phyloP scores from a whole-genome alignment of 2,113 vertebrate genomes.

The Capricornis sumatraensis region DNA sequence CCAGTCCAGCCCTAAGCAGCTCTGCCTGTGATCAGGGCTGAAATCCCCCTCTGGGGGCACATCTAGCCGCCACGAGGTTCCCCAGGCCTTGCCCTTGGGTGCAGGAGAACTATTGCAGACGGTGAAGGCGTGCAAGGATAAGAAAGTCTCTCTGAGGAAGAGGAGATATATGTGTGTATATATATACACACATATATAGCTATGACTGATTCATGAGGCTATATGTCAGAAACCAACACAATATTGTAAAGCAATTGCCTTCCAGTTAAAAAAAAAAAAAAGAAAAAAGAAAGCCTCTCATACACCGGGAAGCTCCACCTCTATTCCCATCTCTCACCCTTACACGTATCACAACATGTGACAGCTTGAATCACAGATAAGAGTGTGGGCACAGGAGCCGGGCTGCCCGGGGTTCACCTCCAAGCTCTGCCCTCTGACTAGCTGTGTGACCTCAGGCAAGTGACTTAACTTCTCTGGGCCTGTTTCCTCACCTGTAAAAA shows the following conservation, averaged over 20 bases:
- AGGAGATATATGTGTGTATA: neutral
- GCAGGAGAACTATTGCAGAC: neutral
- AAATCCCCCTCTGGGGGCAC: neutral
- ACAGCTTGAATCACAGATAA: neutral
- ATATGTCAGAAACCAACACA: neutral
- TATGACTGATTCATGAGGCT: neutral
- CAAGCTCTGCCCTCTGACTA: neutral
- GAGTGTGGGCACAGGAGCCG: neutral
- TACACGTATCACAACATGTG: neutral
- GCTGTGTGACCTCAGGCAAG: neutral
- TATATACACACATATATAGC: neutral
- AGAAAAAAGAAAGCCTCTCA: neutral
- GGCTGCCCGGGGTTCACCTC: neutral
- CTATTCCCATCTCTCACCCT: neutral
- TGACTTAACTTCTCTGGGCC: neutral
- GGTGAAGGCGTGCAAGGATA: rapidly evolving
- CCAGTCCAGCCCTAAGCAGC: neutral
- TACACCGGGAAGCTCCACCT: rapidly evolving
- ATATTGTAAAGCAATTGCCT: neutral
- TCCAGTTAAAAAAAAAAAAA: neutral
- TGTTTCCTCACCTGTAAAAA: neutral
- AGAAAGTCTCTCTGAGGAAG: neutral
- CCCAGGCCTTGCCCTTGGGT: neutral
- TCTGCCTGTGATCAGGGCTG: neutral
- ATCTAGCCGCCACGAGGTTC: rapidly evolving